Conservation (phyloP, 2,888 invertebrate genomes). For the Eilema sororculum region DNA sequence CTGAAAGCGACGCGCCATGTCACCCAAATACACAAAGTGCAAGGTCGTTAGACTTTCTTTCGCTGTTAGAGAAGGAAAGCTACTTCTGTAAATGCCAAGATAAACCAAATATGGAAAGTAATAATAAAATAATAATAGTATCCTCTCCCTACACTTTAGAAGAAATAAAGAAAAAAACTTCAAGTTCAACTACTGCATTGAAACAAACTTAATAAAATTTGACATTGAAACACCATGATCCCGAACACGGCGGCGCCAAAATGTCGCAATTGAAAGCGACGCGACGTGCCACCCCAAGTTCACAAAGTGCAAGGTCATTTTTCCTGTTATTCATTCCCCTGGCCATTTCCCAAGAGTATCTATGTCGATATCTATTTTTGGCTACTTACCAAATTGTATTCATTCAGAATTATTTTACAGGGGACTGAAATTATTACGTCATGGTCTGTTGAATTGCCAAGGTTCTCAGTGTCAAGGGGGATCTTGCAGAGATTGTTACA, state of each 20-base stretch:
- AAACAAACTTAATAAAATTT: not conserved
- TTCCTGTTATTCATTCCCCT: conserved; percentile 16
- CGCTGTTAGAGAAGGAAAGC: too few species aligned
- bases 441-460: not conserved
- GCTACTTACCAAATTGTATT: not conserved
- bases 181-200: not conserved
- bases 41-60: conserved; percentile 14
- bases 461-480: not conserved
- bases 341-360: conserved; percentile 17
- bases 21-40: conserved; percentile 6
- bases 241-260: conserved; percentile 11
- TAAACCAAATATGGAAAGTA: too few species aligned
- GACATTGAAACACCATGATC: conserved; percentile 1
- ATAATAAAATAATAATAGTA: too few species aligned
- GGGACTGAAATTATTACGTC: not conserved
- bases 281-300: conserved; percentile 20
- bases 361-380: conserved; percentile 11
- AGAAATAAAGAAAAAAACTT: not conserved
- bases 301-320: conserved; percentile 25
- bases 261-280: conserved; percentile 13
- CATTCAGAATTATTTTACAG: conserved; percentile 3
- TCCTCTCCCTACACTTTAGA: too few species aligned
- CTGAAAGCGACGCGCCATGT: not conserved
- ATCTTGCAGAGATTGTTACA: not conserved
- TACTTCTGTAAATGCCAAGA: too few species aligned